Percentiles rank a stretch among this genome's conserved stretches.
These are phyloP conservation scores for Melanotaenia parkinsoni DNA, from an alignment of 2,797 vertebrate genomes.

Conservation along the genomic window DNA sequence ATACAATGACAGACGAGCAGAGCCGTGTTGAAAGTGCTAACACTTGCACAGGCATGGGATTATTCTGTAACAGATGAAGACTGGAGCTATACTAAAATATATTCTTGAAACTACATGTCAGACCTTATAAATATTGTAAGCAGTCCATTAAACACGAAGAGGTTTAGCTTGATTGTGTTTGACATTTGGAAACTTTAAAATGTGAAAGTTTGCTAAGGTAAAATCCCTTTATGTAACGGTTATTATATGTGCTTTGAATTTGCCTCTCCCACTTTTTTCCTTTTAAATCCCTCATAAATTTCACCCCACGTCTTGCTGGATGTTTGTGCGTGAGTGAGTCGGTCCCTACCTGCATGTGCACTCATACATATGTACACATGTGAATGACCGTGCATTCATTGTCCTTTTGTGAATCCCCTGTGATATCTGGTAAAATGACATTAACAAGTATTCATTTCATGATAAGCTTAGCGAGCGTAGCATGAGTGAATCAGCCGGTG, in stretches of 20 bases:
- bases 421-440: slow-evolving; percentile 38
- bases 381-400: slow-evolving; percentile 44
- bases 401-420: slow-evolving; percentile 35
- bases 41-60: too few species aligned
- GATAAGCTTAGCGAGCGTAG: slow-evolving; percentile 24
- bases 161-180: slow-evolving; percentile 14
- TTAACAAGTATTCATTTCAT: slow-evolving; percentile 40
- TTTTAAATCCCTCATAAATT: slow-evolving; percentile 42
- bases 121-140: background rate
- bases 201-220: slow-evolving; percentile 37
- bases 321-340: background rate
- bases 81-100: too few species aligned
- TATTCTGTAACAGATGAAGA: too few species aligned
- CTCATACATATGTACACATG: slow-evolving; percentile 18
- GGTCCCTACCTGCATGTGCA: slow-evolving; percentile 1
- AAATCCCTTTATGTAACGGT: slow-evolving; percentile 29
- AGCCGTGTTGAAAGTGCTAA: too few species aligned
- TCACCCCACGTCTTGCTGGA: slow-evolving; percentile 7
- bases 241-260: slow-evolving; percentile 19
- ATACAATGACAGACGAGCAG: background rate
- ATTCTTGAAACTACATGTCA: background rate
- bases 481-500: slow-evolving; percentile 39
- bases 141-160: slow-evolving; percentile 12
- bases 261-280: slow-evolving; percentile 27
- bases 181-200: slow-evolving; percentile 43